These are phyloP conservation scores for Eilema caniola DNA, from an alignment of 2,888 invertebrate genomes.

Conservation along the genomic window DNA sequence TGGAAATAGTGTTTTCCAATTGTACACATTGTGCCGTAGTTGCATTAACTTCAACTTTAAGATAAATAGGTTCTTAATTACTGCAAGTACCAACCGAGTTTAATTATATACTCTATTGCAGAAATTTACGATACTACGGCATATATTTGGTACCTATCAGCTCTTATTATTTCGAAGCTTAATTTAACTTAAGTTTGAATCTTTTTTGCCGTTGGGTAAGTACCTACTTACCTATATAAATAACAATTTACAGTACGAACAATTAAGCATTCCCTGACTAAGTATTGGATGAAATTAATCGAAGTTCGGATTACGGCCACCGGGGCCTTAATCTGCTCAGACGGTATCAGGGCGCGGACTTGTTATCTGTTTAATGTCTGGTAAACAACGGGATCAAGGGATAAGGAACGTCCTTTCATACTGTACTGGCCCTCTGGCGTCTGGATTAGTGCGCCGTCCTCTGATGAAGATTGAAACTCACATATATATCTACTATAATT, in stretches of 20 bases:
- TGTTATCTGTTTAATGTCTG: constrained; percentile 88
- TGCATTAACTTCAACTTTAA: too few species aligned
- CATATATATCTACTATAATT: constrained; percentile 65
- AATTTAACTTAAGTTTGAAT: constrained; percentile 32
- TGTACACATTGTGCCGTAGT: too few species aligned
- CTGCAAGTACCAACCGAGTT: too few species aligned
- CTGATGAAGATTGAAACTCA: constrained; percentile 77
- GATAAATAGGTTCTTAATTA: not conserved
- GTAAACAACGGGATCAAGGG: constrained; percentile 88
- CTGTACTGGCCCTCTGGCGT: constrained; percentile 81
- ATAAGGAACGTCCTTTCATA: constrained; percentile 86
- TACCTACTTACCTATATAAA: constrained; percentile 53
- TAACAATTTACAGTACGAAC: constrained; percentile 68
- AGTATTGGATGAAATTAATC: constrained; percentile 87
- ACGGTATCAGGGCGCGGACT: constrained; percentile 85
- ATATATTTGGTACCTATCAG: not conserved
- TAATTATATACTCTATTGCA: too few species aligned
- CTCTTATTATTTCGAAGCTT: constrained; percentile 8
- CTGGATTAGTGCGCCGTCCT: constrained; percentile 78
- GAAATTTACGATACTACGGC: too few species aligned
- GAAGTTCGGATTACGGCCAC: constrained; percentile 84
- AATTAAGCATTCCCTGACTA: constrained; percentile 75
- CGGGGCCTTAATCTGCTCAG: constrained; percentile 83
- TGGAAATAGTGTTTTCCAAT: not conserved
- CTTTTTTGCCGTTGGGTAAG: constrained; percentile 40